Conservation (phyloP, 2,797 vertebrate species). For the Tarsius wallacei region DNA sequence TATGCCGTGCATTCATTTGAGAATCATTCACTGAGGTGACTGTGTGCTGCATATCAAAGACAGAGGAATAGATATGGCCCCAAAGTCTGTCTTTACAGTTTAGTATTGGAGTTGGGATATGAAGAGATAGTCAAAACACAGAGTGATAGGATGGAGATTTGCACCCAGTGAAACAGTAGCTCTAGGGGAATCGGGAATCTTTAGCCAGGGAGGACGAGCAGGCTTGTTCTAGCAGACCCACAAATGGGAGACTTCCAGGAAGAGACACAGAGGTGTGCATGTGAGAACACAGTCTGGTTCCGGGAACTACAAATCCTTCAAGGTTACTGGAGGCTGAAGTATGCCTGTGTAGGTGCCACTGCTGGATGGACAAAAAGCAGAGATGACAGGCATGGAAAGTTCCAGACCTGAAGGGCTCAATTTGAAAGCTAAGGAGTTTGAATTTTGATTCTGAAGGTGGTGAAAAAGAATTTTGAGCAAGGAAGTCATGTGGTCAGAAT, state of each 20-base stretch:
- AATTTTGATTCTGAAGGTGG: not conserved
- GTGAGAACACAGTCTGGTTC: not conserved
- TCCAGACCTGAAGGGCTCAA: not conserved
- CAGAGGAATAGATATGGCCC: not conserved
- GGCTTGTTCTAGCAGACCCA: not conserved
- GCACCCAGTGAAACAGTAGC: not conserved
- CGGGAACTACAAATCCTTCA: not conserved
- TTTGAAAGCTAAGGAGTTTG: not conserved
- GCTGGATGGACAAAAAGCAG: not conserved
- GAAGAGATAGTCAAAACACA: not conserved
- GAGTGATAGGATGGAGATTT: not conserved
- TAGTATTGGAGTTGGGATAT: not conserved
- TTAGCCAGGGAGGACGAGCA: not conserved
- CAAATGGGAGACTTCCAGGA: not conserved
- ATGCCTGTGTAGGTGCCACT: not conserved
- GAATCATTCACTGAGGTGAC: not conserved
- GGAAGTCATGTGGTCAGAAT: not conserved
- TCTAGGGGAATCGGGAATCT: not conserved
- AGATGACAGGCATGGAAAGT: not conserved
- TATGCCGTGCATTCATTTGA: not conserved
- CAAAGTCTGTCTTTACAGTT: not conserved
- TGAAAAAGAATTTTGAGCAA: not conserved
- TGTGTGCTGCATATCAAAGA: not conserved
- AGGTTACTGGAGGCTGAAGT: not conserved
- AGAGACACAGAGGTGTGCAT: not conserved